phyloP scores from a whole-genome alignment of 1,140 invertebrate genomes.

The Heterodera carotae region DNA sequence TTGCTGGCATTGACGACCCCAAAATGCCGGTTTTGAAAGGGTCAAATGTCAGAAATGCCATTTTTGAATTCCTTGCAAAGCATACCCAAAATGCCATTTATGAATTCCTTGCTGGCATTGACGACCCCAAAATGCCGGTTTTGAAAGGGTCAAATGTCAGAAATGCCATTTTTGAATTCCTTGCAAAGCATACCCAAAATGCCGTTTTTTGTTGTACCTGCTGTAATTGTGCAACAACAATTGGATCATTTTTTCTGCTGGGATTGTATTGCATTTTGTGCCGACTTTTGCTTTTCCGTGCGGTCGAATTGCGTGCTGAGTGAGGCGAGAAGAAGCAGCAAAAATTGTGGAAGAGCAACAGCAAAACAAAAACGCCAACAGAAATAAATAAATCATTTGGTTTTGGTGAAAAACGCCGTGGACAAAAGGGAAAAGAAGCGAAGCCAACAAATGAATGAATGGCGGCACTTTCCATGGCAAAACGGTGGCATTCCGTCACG shows the following conservation, averaged over 20 bases:
- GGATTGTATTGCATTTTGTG: constrained; percentile 16
- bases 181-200: constrained; percentile 3
- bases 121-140: no score
- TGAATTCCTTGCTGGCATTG: neutral
- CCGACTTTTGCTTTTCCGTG: neutral
- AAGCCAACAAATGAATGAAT: neutral
- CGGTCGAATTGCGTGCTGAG: neutral
- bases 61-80: neutral
- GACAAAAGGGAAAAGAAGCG: neutral
- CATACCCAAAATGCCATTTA: constrained; percentile 8
- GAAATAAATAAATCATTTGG: constrained; percentile 1
- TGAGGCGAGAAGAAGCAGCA: neutral
- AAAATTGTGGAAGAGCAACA: neutral
- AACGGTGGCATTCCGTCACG: neutral
- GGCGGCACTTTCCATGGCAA: neutral
- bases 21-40: no score
- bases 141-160: no score
- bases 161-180: no score
- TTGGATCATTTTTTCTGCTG: constrained; percentile 25
- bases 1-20: neutral
- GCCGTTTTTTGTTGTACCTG: constrained; percentile 30
- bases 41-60: no score
- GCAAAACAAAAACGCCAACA: neutral
- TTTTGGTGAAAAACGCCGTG: neutral
- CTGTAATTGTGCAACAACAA: constrained; percentile 39